Conservation (phyloP, 2,113 vertebrate species). For the Fregata magnificens region DNA sequence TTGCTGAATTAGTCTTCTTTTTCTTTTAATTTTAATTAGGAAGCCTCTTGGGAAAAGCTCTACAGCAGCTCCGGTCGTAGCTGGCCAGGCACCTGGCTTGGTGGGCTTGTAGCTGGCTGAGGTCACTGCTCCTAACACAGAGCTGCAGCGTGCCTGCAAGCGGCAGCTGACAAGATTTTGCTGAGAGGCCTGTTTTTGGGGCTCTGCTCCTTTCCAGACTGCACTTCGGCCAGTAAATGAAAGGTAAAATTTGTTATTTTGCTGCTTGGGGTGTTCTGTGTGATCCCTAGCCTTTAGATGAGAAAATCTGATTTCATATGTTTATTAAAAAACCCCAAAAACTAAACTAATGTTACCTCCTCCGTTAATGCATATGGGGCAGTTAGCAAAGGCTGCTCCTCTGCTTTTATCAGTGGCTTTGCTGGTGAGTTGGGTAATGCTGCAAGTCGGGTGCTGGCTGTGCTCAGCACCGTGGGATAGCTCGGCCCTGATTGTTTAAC, state of each 20-base stretch:
- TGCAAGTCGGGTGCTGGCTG: neutral
- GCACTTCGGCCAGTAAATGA: neutral
- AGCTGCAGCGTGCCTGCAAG: neutral
- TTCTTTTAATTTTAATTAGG: neutral
- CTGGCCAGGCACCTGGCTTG: neutral
- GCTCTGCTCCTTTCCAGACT: neutral
- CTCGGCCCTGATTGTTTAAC: neutral
- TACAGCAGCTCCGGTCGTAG: neutral
- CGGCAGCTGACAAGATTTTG: neutral
- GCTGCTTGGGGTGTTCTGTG: neutral
- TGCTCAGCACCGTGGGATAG: neutral
- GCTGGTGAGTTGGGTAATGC: neutral
- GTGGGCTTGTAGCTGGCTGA: neutral
- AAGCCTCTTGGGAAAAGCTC: neutral
- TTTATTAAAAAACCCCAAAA: neutral
- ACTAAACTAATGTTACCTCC: too few species aligned
- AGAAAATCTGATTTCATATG: neutral
- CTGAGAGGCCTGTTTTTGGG: neutral
- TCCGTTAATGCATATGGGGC: fast-evolving
- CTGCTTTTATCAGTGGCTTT: neutral
- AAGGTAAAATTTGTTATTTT: neutral
- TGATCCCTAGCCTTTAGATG: neutral
- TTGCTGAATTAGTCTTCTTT: neutral
- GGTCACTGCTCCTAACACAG: neutral
- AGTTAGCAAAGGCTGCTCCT: neutral